Evolutionary conservation across 2,797 vertebrate genomes (phyloP).

Genomic region (Hozukius guyotensis): DNA sequence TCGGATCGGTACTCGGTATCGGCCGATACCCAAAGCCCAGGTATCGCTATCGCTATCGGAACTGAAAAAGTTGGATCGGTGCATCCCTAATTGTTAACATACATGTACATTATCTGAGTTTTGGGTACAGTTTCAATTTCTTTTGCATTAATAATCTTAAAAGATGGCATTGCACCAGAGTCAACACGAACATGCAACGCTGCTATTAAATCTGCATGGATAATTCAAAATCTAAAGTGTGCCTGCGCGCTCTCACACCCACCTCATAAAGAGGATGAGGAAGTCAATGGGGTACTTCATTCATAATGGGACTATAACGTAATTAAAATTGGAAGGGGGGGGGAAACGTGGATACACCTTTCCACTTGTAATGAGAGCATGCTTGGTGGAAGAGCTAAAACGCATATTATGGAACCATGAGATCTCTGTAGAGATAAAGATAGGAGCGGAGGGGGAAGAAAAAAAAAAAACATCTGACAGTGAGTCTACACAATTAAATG

Average conservation of each 20-base stretch:
- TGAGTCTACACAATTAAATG: slow-evolving; percentile 99
- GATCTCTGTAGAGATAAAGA: slow-evolving; percentile 92
- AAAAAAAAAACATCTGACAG: slow-evolving; percentile 86
- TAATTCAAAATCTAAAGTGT: slow-evolving; percentile 74
- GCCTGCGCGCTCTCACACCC: slow-evolving; percentile 66
- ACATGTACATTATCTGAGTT: neutral
- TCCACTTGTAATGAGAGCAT: slow-evolving; percentile 82
- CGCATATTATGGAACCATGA: slow-evolving; percentile 86
- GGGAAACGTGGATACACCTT: slow-evolving; percentile 74
- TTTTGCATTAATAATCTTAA: slow-evolving; percentile 18
- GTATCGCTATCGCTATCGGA: too few species aligned
- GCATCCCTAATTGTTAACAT: neutral
- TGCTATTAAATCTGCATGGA: slow-evolving; percentile 54
- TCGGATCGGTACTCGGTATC: too few species aligned
- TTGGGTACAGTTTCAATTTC: neutral
- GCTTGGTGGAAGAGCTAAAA: slow-evolving; percentile 80
- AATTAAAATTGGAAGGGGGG: slow-evolving; percentile 82
- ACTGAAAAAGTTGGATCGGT: too few species aligned
- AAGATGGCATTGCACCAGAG: neutral
- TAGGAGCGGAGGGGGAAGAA: slow-evolving; percentile 27
- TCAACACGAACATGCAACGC: slow-evolving; percentile 25
- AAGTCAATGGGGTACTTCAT: slow-evolving; percentile 83
- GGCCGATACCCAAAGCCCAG: too few species aligned
- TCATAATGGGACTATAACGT: slow-evolving; percentile 80
- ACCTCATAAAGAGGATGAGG: slow-evolving; percentile 71